These are phyloP conservation scores for Galerucella pusilla DNA, from an alignment of 2,888 invertebrate genomes.

Conservation along the genomic window DNA sequence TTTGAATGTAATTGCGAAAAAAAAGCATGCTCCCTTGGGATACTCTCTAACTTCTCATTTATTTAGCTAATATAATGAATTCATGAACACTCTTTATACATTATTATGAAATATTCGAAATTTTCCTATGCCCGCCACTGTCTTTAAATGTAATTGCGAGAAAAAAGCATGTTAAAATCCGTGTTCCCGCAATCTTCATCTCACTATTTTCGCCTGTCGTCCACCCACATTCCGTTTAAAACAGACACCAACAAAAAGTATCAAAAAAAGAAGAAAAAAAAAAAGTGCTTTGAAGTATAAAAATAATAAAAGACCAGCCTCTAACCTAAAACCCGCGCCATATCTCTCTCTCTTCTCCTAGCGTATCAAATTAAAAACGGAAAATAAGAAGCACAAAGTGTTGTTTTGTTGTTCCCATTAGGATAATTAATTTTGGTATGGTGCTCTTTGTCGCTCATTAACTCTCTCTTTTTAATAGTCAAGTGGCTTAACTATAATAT, in stretches of 20 bases:
- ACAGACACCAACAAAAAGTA: constrained; percentile 21
- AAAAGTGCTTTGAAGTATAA: constrained; percentile 18
- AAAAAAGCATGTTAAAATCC: constrained; percentile 10
- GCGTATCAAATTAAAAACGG: constrained; percentile 38
- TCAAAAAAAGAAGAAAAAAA: constrained; percentile 9
- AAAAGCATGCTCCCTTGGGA: too few species aligned
- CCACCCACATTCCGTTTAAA: constrained; percentile 23
- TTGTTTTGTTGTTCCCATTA: constrained; percentile 45
- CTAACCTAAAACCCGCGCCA: constrained; percentile 24
- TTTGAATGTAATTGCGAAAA: too few species aligned
- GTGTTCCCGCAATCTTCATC: constrained; percentile 19
- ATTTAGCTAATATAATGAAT: too few species aligned
- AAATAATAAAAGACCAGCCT: constrained; percentile 23
- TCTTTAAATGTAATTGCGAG: neutral
- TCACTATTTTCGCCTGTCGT: constrained; percentile 18
- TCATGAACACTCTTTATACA: too few species aligned
- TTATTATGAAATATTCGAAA: neutral
- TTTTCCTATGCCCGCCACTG: neutral
- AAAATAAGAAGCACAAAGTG: constrained; percentile 41
- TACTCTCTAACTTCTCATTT: too few species aligned
- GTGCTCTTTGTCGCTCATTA: constrained; percentile 19
- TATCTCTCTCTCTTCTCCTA: constrained; percentile 25
- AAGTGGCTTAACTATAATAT: neutral
- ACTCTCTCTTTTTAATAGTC: constrained; percentile 11
- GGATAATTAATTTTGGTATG: constrained; percentile 46